A percentile compares a stretch with the other conserved stretches of the same genome.
These are phyloP conservation scores for Pseudomugil tenellus DNA, from an alignment of 2,797 vertebrate genomes.

Conservation along the genomic window DNA sequence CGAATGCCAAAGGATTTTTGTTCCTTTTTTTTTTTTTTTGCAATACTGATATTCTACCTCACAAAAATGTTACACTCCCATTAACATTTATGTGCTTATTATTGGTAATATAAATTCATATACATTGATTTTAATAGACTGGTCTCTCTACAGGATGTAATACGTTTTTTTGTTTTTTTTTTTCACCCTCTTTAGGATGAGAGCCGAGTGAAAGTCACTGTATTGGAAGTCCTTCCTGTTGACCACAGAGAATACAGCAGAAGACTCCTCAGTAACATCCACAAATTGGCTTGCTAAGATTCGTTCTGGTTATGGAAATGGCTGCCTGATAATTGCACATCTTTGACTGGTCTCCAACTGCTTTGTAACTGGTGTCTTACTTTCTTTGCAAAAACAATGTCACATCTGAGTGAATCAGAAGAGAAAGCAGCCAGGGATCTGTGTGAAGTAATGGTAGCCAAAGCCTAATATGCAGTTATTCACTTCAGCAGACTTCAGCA, in stretches of 20 bases:
- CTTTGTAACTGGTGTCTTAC: slow-evolving; percentile 25
- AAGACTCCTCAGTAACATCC: slow-evolving; percentile 86
- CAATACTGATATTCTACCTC: neutral
- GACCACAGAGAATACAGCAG: slow-evolving; percentile 88
- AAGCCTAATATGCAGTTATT: slow-evolving; percentile 47
- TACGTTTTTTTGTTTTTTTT: slow-evolving; percentile 10
- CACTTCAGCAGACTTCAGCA: slow-evolving; percentile 10
- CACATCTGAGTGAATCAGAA: slow-evolving; percentile 37
- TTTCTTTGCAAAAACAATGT: slow-evolving; percentile 1
- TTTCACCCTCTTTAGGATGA: slow-evolving; percentile 84
- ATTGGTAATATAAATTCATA: neutral
- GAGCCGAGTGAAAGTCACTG: slow-evolving; percentile 88
- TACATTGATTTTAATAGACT: neutral
- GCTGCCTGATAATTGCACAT: slow-evolving; percentile 20
- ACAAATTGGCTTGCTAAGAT: slow-evolving; percentile 65
- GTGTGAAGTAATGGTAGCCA: slow-evolving; percentile 45
- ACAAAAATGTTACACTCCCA: neutral
- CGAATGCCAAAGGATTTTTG: slow-evolving; percentile 4
- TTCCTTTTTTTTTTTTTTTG: neutral
- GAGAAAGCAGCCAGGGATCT: slow-evolving; percentile 39
- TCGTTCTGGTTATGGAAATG: slow-evolving; percentile 14
- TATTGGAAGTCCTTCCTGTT: slow-evolving; percentile 86
- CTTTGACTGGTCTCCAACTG: slow-evolving; percentile 8
- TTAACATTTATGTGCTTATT: neutral
- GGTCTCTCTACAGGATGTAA: neutral